Evolutionary conservation across 2,797 vertebrate species (phyloP), one percentile per base, ranked within the genome.

Genomic region (Danio choprae): DNA sequence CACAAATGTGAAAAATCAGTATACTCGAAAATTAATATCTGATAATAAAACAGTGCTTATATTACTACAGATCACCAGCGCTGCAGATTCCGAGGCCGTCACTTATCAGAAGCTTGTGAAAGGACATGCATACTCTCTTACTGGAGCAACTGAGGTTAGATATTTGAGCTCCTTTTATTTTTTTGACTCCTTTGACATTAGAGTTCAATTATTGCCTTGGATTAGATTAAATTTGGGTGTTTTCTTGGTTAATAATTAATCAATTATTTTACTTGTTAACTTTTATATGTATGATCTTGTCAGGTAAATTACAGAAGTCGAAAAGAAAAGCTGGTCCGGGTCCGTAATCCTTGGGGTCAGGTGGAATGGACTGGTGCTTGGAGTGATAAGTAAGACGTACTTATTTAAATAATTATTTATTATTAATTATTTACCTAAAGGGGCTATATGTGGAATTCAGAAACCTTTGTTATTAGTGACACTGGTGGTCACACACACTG

Each of bases 361-460:
- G 90, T 93, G 88, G 94, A 96, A 86, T 96, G 95, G 94, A 93
- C 90, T 0, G 95, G 95, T 84, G 90, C 94, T 73, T 96, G 95
- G 95, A 95, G 94, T 51, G 94, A 96, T 81, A 82, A 86, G 94
- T 95, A 90, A 65, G 89, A 36, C 29, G 15, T 5, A 60, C 13
- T 8, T 8, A 9, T 72, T 60, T 0, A 43, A 38, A 36, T 41
- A n/a, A 41, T 7, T 1, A 43, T 56, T 29, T 0, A 51, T 29
- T 29, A 29, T 3, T 29, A 1, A 29, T 29, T 29, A 29, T 29
- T 29, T 29, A 38, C 2, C 18, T 7, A 62, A 22, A 22, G 5
- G 12, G 13, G 44, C 12, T 46, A 7, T 51, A 13, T 12, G 12
- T 13, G 15, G 51, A 51, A 51, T 11, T 13, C 4, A 13, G 48